Percentiles rank a stretch among this genome's conserved stretches.
These are phyloP conservation scores for Ophion obscuratus DNA, from an alignment of 2,888 invertebrate genomes.

Conservation along the genomic window DNA sequence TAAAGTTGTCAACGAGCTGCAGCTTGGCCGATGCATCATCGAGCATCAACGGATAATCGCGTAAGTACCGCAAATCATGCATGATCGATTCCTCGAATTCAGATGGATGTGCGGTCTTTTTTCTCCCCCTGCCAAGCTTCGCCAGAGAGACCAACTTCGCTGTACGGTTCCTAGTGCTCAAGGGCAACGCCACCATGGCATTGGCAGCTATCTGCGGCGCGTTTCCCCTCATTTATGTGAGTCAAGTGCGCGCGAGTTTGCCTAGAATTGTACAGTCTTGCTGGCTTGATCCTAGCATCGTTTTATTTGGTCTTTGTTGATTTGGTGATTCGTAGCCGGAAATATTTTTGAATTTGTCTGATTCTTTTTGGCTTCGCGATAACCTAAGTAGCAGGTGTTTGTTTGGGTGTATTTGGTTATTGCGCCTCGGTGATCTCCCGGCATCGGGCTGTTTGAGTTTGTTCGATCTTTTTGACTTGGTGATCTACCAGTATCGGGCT, in stretches of 20 bases:
- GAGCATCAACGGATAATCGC: constrained; percentile 72
- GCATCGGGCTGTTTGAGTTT: not conserved
- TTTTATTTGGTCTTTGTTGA: not conserved
- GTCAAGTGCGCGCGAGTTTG: constrained; percentile 31
- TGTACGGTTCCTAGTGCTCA: constrained; percentile 73
- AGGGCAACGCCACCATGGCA: constrained; percentile 76
- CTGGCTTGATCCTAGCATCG: not conserved
- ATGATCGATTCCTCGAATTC: not conserved
- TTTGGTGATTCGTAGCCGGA: not conserved
- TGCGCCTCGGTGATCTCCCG: not conserved
- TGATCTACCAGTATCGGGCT: not conserved
- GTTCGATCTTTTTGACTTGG: not conserved
- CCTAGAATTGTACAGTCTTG: not conserved
- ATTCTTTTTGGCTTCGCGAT: not conserved
- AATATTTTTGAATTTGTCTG: too few relatives aligned
- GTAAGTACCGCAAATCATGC: constrained; percentile 62
- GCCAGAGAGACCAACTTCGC: constrained; percentile 66
- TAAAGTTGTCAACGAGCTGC: constrained; percentile 7
- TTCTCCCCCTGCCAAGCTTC: constrained; percentile 67
- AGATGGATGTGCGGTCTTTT: not conserved
- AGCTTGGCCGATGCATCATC: constrained; percentile 69
- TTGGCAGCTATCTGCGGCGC: constrained; percentile 73
- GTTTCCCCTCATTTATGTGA: constrained; percentile 75
- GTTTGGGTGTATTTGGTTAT: not conserved
- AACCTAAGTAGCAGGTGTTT: not conserved